Evolutionary conservation across 2,888 invertebrate species (phyloP).

Genomic region (Agrilus cyanescens): DNA sequence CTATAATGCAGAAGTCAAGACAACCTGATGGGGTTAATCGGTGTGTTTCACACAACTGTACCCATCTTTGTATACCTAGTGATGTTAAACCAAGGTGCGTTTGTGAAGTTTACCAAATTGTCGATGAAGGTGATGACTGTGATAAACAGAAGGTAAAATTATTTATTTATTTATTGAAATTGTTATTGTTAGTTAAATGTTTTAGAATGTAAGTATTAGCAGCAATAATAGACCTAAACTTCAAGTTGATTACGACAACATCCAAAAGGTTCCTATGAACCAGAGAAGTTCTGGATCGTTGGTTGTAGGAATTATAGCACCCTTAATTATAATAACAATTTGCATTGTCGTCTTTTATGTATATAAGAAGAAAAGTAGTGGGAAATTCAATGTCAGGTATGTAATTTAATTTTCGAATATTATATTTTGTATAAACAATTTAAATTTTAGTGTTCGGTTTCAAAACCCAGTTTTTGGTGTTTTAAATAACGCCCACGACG

Average conservation of each 20-base stretch:
- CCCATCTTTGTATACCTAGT: constrained; percentile 48
- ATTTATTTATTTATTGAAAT: not conserved
- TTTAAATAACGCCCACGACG: constrained; percentile 17
- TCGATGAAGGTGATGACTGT: constrained; percentile 31
- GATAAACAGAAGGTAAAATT: constrained; percentile 12
- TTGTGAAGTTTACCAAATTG: constrained; percentile 41
- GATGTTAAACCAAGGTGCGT: constrained; percentile 40
- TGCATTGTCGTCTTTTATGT: constrained; percentile 13
- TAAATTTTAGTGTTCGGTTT: constrained; percentile 26
- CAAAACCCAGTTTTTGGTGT: constrained; percentile 27
- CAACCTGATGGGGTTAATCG: constrained; percentile 40
- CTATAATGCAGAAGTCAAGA: constrained; percentile 42
- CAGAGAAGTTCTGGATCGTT: constrained; percentile 12
- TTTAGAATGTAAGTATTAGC: not conserved
- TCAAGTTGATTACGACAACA: not conserved
- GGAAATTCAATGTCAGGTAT: constrained; percentile 20
- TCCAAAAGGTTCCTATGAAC: not conserved
- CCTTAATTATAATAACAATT: constrained; percentile 14
- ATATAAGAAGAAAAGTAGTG: constrained; percentile 14
- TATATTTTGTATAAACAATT: not conserved
- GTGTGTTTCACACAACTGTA: constrained; percentile 43
- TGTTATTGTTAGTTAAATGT: not conserved
- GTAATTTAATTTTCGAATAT: not conserved
- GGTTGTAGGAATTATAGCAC: constrained; percentile 17
- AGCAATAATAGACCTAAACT: not conserved